A percentile compares a stretch with the other conserved stretches of the same genome.
Evolutionary conservation across 53 echinoderm and acorn worm species (phyloP).

Genomic region (Crossaster papposus): DNA sequence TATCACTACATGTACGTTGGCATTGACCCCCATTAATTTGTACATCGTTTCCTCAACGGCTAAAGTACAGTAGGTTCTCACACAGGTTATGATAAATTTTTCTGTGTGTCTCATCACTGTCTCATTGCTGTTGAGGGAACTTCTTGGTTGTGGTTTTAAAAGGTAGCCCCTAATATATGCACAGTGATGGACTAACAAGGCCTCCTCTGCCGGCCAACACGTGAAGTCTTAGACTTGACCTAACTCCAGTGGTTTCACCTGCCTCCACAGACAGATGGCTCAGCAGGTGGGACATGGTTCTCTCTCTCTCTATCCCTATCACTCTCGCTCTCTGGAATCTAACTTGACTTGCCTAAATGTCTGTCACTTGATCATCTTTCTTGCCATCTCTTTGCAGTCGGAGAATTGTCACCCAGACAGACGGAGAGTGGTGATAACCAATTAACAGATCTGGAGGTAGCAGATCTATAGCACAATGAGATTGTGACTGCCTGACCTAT

Average conservation of each 20-base stretch:
- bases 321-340: neutral
- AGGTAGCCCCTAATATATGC: neutral
- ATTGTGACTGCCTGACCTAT: no score
- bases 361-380: neutral
- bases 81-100: no score
- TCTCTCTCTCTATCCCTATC: neutral
- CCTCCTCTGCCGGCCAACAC: constrained; percentile 10
- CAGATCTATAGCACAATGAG: neutral
- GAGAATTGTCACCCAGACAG: neutral
- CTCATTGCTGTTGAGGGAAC: no score
- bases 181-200: constrained; percentile 20
- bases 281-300: constrained; percentile 23
- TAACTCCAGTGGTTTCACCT: constrained; percentile 21
- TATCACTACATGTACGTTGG: no score
- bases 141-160: no score
- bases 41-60: no score
- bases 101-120: no score
- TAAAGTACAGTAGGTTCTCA: no score
- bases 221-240: constrained; percentile 45
- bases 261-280: constrained; percentile 35
- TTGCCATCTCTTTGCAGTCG: neutral
- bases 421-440: neutral
- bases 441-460: neutral
- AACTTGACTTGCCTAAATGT: neutral
- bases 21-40: no score